Conservation (phyloP, 2,113 vertebrate genomes). For the Bubo blakistoni region DNA sequence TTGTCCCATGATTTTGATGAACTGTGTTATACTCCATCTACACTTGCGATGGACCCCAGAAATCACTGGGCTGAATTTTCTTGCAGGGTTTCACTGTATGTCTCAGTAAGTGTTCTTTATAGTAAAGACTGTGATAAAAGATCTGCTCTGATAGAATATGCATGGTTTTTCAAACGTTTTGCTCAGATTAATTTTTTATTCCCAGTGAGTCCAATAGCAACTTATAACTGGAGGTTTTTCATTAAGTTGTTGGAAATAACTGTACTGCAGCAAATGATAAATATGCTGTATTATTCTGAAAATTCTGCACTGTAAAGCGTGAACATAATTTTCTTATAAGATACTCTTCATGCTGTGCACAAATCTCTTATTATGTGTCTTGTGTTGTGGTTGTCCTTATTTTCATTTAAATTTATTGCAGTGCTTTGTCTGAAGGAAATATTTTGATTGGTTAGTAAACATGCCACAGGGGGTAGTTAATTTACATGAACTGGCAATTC, state of each 20-base stretch:
- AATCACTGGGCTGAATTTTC: neutral
- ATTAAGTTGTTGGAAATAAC: constrained; percentile 35
- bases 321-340: constrained; percentile 54
- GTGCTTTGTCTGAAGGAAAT: constrained; percentile 57
- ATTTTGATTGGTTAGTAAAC: constrained; percentile 62
- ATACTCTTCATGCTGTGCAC: constrained; percentile 51
- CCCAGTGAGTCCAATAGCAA: neutral
- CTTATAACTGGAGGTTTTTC: constrained; percentile 8
- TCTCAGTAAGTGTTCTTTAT: neutral
- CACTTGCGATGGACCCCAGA: neutral
- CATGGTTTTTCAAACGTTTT: neutral
- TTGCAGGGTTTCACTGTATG: neutral
- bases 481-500: constrained; percentile 49
- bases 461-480: constrained; percentile 31
- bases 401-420: constrained; percentile 64
- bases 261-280: neutral
- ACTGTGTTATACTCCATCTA: neutral
- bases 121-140: neutral
- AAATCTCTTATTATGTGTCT: constrained; percentile 42
- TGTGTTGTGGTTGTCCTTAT: constrained; percentile 27
- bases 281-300: neutral
- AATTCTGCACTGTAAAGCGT: constrained; percentile 8
- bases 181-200: constrained; percentile 30
- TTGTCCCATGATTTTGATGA: neutral
- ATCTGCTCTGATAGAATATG: neutral